Conservation (phyloP, 2,113 vertebrate species). For the Salvelinus fontinalis region DNA sequence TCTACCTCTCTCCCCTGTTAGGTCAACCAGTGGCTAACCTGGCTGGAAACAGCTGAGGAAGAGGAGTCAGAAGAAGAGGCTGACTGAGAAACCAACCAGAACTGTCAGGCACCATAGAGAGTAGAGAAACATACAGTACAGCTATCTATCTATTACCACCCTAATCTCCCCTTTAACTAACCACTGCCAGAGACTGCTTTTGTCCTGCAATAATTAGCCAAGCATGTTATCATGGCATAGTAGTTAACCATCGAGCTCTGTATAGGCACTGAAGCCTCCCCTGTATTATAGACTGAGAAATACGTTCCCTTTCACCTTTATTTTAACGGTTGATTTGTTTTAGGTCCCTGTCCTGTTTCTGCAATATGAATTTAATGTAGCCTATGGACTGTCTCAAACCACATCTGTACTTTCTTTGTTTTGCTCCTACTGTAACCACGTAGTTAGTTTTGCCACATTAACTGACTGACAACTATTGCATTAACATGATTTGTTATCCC, state of each 20-base stretch:
- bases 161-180: constrained; percentile 63
- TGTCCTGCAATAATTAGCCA: constrained; percentile 77
- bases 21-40: constrained; percentile 99
- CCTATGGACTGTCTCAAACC: constrained; percentile 35
- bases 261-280: neutral
- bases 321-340: constrained; percentile 22
- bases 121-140: constrained; percentile 74
- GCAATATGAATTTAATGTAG: constrained; percentile 35
- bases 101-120: constrained; percentile 76
- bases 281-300: neutral
- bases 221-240: constrained; percentile 49
- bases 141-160: constrained; percentile 55
- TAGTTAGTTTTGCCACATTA: constrained; percentile 13
- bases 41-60: constrained; percentile 99
- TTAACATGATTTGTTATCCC: neutral
- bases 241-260: constrained; percentile 2
- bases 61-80: constrained; percentile 98
- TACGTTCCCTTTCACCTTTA: constrained; percentile 1
- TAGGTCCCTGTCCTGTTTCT: constrained; percentile 28
- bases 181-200: constrained; percentile 74
- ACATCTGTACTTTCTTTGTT: neutral
- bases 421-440: constrained; percentile 1
- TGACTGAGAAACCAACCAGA: constrained; percentile 84
- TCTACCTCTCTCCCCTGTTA: constrained; percentile 43
- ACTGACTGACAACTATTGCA: constrained; percentile 28